A percentile compares a stretch with the other conserved stretches of the same genome.
Evolutionary conservation across 2,888 invertebrate species (phyloP).

Genomic region (Scrobipalpa atriplicella): DNA sequence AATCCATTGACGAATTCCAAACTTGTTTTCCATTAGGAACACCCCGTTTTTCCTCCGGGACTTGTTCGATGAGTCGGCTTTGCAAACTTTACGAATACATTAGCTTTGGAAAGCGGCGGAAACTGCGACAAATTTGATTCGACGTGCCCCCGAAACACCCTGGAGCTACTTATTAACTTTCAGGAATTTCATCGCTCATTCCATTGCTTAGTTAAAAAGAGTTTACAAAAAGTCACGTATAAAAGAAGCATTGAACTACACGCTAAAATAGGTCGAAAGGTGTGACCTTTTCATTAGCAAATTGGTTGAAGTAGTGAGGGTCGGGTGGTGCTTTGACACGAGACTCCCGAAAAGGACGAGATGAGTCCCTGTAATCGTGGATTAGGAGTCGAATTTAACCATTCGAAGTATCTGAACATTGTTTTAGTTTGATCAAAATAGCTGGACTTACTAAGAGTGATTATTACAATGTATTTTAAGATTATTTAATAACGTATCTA

Average conservation of each 20-base stretch:
- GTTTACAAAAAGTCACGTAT: constrained; percentile 23
- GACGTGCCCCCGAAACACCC: constrained; percentile 47
- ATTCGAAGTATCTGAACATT: neutral
- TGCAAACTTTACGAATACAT: constrained; percentile 75
- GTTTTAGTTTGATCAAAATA: neutral
- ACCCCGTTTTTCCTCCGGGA: constrained; percentile 64
- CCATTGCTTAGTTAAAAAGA: constrained; percentile 37
- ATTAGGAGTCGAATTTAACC: constrained; percentile 63
- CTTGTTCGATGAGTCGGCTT: constrained; percentile 60
- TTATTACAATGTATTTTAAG: too few relatives aligned
- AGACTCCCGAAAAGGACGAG: constrained; percentile 57
- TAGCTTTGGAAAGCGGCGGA: constrained; percentile 65
- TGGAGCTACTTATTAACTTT: constrained; percentile 18
- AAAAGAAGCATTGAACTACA: too few relatives aligned
- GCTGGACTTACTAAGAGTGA: too few relatives aligned
- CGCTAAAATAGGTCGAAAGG: constrained; percentile 32
- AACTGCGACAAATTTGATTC: constrained; percentile 71
- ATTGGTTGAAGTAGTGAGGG: constrained; percentile 38
- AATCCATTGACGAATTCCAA: constrained; percentile 64
- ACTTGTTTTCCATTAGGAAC: constrained; percentile 69
- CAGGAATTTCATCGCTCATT: constrained; percentile 26
- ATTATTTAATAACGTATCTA: too few relatives aligned
- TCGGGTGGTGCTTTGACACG: constrained; percentile 59
- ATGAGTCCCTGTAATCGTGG: constrained; percentile 60
- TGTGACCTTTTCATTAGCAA: constrained; percentile 37